These are phyloP conservation scores for Pecten maximus DNA, from an alignment of 2,888 invertebrate species.

Conservation along the genomic window DNA sequence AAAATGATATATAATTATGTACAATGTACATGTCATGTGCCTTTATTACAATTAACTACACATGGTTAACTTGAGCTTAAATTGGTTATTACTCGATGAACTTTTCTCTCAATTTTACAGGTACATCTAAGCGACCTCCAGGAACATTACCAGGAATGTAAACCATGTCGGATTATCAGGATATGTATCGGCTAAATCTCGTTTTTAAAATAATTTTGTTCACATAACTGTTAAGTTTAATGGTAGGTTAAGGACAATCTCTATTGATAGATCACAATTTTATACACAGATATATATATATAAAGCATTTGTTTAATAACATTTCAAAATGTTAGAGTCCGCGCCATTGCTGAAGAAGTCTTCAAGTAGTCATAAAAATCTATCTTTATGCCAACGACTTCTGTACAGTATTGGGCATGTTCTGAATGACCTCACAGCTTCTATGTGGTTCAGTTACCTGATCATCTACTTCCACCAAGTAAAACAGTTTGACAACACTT, in stretches of 20 bases:
- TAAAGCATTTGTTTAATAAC: not conserved
- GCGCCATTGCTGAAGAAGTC: not conserved
- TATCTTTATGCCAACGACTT: conserved; percentile 63
- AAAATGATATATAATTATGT: too few species aligned
- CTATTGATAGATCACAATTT: not conserved
- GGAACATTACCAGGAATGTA: not conserved
- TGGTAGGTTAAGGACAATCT: not conserved
- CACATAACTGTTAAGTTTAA: not conserved
- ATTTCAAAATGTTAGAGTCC: not conserved
- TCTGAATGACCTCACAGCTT: conserved; percentile 94
- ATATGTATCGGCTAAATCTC: not conserved
- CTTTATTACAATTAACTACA: too few species aligned
- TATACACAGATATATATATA: not conserved
- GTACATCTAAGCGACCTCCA: not conserved
- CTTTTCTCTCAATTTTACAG: not conserved
- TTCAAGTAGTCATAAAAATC: not conserved
- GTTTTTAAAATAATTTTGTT: not conserved
- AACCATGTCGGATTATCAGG: not conserved
- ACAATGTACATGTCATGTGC: too few species aligned
- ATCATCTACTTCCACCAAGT: conserved; percentile 90
- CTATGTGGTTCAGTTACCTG: conserved; percentile 96
- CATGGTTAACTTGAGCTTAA: too few species aligned
- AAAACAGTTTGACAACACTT: conserved; percentile 76
- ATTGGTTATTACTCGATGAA: too few species aligned
- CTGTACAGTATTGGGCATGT: conserved; percentile 90